A percentile compares a stretch with the other conserved stretches of the same genome.
Conservation (phyloP, 2,888 invertebrate species). For the Nipponacmea schrenckii region DNA sequence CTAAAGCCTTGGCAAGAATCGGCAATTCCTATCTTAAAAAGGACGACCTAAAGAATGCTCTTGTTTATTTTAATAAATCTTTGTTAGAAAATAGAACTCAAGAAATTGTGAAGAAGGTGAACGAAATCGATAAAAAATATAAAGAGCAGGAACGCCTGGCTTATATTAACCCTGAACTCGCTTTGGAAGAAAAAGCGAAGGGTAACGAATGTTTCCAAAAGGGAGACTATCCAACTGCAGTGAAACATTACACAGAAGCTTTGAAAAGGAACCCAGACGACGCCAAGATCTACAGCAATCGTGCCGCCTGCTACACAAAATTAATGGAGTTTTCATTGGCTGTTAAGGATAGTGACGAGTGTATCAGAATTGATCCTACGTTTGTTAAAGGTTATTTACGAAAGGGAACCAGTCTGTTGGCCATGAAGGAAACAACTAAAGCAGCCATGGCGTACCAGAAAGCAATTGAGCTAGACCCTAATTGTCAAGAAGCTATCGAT, state of each 20-base stretch:
- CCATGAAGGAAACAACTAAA: slow-evolving; percentile 92
- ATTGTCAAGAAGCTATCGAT: slow-evolving; percentile 91
- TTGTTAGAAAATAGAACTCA: slow-evolving; percentile 97
- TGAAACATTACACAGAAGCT: slow-evolving; percentile 96
- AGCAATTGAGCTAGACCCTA: slow-evolving; percentile 92
- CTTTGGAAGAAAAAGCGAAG: slow-evolving; percentile 92
- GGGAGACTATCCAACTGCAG: slow-evolving; percentile 93
- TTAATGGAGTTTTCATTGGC: slow-evolving; percentile 96
- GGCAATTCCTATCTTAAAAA: slow-evolving; percentile 92
- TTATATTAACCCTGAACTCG: slow-evolving; percentile 91
- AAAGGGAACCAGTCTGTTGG: slow-evolving; percentile 94
- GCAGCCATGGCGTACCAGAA: slow-evolving; percentile 93
- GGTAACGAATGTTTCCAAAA: slow-evolving; percentile 95
- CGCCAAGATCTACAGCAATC: slow-evolving; percentile 95
- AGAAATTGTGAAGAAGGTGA: slow-evolving; percentile 81
- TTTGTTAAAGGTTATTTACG: slow-evolving; percentile 98
- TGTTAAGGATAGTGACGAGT: slow-evolving; percentile 94
- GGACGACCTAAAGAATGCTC: slow-evolving; percentile 86
- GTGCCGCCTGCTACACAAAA: slow-evolving; percentile 98
- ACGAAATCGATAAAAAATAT: slow-evolving; percentile 82
- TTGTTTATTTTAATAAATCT: slow-evolving; percentile 92
- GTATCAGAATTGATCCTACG: slow-evolving; percentile 91
- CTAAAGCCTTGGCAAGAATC: slow-evolving; percentile 93
- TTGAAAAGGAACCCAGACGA: slow-evolving; percentile 96
- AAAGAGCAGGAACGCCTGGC: slow-evolving; percentile 88